Evolutionary conservation across 2,888 invertebrate genomes (phyloP).

Genomic region (Hyppa rectilinea): DNA sequence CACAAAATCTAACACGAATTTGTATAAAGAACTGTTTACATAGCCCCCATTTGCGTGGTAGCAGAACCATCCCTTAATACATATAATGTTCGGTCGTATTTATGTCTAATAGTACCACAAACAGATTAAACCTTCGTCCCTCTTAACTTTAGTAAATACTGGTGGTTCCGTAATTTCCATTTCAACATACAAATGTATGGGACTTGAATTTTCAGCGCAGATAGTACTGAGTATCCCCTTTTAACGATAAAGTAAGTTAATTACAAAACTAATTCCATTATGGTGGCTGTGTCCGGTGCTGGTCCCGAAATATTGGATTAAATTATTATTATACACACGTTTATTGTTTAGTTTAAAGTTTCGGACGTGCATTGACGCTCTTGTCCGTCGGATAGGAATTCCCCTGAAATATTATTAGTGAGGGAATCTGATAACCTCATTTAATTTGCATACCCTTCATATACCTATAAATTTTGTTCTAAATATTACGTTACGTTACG

Average conservation of each 20-base stretch:
- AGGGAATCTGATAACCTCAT: constrained; percentile 47
- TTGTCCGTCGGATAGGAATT: constrained; percentile 41
- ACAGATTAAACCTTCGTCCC: constrained; percentile 71
- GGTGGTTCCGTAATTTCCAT: constrained; percentile 68
- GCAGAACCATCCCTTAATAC: constrained; percentile 58
- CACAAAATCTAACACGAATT: constrained; percentile 57
- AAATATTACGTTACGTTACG: constrained; percentile 18
- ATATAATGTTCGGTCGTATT: constrained; percentile 67
- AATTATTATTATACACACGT: constrained; percentile 67
- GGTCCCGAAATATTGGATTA: constrained; percentile 73
- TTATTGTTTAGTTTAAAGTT: constrained; percentile 67
- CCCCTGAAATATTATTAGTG: constrained; percentile 42
- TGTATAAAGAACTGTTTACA: constrained; percentile 47
- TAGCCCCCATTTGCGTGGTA: constrained; percentile 50
- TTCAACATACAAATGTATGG: constrained; percentile 70
- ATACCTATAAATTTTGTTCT: constrained; percentile 13
- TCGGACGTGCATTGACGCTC: constrained; percentile 58
- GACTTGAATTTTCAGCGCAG: constrained; percentile 79
- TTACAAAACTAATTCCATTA: constrained; percentile 84
- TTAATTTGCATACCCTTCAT: constrained; percentile 50
- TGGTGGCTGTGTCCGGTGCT: constrained; percentile 69
- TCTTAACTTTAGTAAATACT: constrained; percentile 70
- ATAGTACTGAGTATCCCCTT: constrained; percentile 78
- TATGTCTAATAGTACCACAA: constrained; percentile 68
- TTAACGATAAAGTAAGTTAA: constrained; percentile 82